These are phyloP conservation scores for Schrankia costaestrigalis DNA, from an alignment of 2,888 invertebrate genomes.

Conservation along the genomic window DNA sequence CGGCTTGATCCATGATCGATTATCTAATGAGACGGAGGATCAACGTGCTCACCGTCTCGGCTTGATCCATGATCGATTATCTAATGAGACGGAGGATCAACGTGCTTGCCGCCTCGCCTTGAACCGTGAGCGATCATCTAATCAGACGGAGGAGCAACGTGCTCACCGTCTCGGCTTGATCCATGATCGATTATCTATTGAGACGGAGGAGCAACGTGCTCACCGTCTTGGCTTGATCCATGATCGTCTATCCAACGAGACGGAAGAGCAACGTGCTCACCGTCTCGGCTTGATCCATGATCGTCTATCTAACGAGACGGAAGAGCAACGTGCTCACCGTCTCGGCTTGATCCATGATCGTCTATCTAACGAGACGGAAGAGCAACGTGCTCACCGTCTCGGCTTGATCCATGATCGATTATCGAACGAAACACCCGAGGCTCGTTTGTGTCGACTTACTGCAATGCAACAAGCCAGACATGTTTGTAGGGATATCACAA, in stretches of 20 bases:
- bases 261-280: constrained; percentile 4
- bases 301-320: constrained; percentile 6
- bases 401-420: no score
- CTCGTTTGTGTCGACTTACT: constrained; percentile 1
- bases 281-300: constrained; percentile 2
- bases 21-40: constrained; percentile 3
- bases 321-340: constrained; percentile 3
- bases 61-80: not conserved
- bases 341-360: not conserved
- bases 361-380: constrained; percentile 7
- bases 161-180: constrained; percentile 6
- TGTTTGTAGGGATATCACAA: constrained; percentile 9
- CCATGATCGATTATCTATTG: constrained; percentile 6
- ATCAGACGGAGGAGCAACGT: constrained; percentile 2
- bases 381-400: no score
- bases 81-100: not conserved
- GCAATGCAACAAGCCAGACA: constrained; percentile 9
- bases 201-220: constrained; percentile 3
- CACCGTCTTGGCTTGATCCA: constrained; percentile 6
- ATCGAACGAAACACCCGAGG: constrained; percentile 9
- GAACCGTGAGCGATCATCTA: constrained; percentile 2
- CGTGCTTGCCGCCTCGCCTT: not conserved
- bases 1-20: no score
- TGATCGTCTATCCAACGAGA: constrained; percentile 5
- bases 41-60: constrained; percentile 2